Percentiles rank a stretch among this genome's conserved stretches.
Evolutionary conservation across 1,140 invertebrate genomes (phyloP).

Genomic region (Drosophila pachea): DNA sequence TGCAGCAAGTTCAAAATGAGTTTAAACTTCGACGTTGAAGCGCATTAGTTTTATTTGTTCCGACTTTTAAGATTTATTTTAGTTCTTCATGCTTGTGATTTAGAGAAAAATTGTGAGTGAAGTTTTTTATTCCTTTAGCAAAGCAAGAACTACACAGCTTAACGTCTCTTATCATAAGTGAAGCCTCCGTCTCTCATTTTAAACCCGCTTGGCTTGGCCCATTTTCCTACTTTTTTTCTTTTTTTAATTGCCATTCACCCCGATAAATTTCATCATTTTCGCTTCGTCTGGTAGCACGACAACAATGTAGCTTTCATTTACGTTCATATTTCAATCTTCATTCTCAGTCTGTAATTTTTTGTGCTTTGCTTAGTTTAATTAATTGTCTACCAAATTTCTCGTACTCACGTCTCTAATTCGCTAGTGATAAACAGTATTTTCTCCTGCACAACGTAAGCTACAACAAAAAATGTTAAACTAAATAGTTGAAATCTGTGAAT

Average conservation of each 20-base stretch:
- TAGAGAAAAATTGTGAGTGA: neutral
- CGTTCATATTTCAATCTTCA: too few relatives aligned
- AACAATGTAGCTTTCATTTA: too few relatives aligned
- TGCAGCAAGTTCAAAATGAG: conserved; percentile 56
- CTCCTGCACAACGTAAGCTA: neutral
- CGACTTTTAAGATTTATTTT: conserved; percentile 26
- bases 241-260: too few relatives aligned
- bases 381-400: neutral
- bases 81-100: neutral
- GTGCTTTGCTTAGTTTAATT: neutral
- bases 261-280: too few relatives aligned
- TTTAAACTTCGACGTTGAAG: conserved; percentile 64
- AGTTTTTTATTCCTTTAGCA: neutral
- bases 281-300: too few relatives aligned
- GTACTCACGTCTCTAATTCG: neutral
- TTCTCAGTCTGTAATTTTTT: too few relatives aligned
- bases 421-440: neutral
- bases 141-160: neutral
- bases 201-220: too few relatives aligned
- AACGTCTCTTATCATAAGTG: neutral
- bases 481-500: neutral
- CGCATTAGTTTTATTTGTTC: conserved; percentile 53
- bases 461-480: neutral
- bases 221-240: too few relatives aligned
- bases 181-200: too few relatives aligned